Conservation (phyloP, 2,113 vertebrate genomes). For the Brachirus orientalis region DNA sequence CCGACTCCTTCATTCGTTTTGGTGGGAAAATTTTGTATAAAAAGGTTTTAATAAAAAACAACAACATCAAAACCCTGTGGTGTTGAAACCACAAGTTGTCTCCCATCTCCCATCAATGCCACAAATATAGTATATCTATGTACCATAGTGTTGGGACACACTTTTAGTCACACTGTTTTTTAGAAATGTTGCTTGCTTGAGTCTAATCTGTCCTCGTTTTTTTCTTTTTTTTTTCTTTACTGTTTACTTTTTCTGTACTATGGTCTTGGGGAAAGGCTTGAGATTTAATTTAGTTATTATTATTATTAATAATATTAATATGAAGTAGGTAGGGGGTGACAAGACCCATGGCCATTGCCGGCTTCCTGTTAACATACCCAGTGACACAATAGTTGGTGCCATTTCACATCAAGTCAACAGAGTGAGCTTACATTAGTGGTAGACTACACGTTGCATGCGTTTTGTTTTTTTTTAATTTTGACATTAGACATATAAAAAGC, state of each 20-base stretch:
- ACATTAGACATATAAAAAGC: no score
- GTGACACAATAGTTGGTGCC: not conserved
- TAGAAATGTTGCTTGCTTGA: not conserved
- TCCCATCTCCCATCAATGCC: not conserved
- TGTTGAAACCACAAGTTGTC: not conserved
- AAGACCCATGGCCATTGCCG: not conserved
- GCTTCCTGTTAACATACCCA: constrained; percentile 2
- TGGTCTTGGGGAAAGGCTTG: no score
- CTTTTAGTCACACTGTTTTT: not conserved
- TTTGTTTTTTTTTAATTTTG: not conserved
- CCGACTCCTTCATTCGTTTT: no score
- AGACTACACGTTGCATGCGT: not conserved
- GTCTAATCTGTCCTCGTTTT: no score
- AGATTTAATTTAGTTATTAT: no score
- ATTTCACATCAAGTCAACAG: not conserved
- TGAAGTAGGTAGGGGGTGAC: not conserved
- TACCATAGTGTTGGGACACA: not conserved
- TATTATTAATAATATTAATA: no score
- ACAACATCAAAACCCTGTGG: no score
- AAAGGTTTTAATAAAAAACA: no score
- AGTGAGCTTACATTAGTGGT: not conserved
- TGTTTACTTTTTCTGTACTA: no score
- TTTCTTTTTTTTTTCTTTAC: no score
- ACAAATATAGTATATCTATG: not conserved
- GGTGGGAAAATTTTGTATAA: no score